Percentiles rank a stretch among this genome's conserved stretches.
Evolutionary conservation across 1,140 invertebrate species (phyloP).

Genomic region (Adelges cooleyi): DNA sequence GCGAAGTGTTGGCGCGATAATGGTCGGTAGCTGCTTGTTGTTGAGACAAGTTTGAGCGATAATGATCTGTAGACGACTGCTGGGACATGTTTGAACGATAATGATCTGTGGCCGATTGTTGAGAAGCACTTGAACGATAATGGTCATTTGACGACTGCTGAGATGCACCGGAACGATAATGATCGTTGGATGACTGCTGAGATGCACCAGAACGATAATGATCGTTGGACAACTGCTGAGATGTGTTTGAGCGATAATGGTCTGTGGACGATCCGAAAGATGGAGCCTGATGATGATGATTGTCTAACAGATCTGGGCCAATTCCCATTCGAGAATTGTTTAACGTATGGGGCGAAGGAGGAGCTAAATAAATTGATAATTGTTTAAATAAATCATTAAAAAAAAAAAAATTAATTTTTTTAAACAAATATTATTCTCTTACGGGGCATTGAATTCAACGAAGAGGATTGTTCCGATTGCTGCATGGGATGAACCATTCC

Average conservation of each 20-base stretch:
- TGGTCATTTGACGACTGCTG: conserved; percentile 28
- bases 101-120: conserved; percentile 12
- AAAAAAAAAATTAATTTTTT: conserved; percentile 28
- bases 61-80: conserved; percentile 9
- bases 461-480: conserved; percentile 44
- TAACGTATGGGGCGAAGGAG: conserved; percentile 54
- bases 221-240: conserved; percentile 12
- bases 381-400: conserved; percentile 34
- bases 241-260: conserved; percentile 11
- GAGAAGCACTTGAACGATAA: conserved; percentile 28
- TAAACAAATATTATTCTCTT: conserved; percentile 36
- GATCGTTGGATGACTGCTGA: conserved; percentile 13
- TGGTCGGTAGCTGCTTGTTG: conserved; percentile 1
- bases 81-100: conserved; percentile 4
- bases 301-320: conserved; percentile 25
- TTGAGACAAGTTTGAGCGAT: conserved; percentile 1
- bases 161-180: conserved; percentile 12
- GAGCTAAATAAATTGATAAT: conserved; percentile 43
- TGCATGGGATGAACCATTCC: conserved; percentile 39
- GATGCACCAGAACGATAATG: conserved; percentile 15
- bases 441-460: conserved; percentile 38
- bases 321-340: conserved; percentile 22
- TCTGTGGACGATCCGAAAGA: background rate
- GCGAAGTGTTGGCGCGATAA: conserved; percentile 4
- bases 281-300: conserved; percentile 26